phyloP scores from a whole-genome alignment of 2,113 vertebrate genomes.

The Gallinago undulata region DNA sequence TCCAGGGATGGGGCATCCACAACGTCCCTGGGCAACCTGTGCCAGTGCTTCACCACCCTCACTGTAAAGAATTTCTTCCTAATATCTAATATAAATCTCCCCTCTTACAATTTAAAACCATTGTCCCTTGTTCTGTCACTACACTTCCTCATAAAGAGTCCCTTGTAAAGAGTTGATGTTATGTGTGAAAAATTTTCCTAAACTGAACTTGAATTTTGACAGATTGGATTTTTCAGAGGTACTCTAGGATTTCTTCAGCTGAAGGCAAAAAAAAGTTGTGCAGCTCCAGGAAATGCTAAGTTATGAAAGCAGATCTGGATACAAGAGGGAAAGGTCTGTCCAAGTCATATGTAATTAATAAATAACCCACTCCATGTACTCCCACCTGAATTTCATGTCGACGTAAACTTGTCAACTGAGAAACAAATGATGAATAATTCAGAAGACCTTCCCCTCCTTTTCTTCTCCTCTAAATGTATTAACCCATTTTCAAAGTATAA shows the following conservation, averaged over 20 bases:
- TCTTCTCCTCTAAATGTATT: conserved; percentile 31
- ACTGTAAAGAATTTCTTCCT: no score
- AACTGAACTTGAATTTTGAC: neutral
- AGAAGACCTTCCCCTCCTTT: neutral
- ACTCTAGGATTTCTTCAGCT: neutral
- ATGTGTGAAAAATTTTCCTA: neutral
- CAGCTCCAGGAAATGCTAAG: neutral
- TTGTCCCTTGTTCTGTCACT: no score
- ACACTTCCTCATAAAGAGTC: no score
- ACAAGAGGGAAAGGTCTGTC: neutral
- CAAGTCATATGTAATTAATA: neutral
- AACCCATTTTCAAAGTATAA: conserved; percentile 23
- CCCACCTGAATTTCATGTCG: conserved; percentile 11
- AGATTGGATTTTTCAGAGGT: neutral
- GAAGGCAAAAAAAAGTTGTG: neutral
- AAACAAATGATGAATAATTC: conserved; percentile 34
- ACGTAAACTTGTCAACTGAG: neutral
- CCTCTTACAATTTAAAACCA: no score
- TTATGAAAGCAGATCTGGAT: neutral
- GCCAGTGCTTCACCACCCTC: no score
- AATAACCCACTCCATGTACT: neutral
- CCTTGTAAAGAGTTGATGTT: neutral
- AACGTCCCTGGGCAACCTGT: no score
- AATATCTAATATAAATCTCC: no score
- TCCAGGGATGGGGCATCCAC: no score